Conservation (phyloP, 2,113 vertebrate genomes). For the Hippocampus zosterae region DNA sequence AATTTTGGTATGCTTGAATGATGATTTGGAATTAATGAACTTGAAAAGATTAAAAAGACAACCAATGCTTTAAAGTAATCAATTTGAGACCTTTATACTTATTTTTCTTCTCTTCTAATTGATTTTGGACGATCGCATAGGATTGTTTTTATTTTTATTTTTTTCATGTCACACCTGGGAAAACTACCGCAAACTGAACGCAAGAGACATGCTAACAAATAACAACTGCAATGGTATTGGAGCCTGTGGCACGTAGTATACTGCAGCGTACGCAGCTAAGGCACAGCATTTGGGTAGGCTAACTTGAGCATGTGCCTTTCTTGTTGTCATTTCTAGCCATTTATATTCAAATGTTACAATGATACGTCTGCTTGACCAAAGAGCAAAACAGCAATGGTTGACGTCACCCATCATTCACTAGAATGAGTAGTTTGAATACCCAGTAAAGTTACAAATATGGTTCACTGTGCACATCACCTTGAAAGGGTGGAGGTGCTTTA, state of each 20-base stretch:
- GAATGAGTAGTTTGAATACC: background rate
- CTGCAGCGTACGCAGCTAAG: background rate
- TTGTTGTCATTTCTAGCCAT: background rate
- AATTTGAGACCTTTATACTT: too few relatives aligned
- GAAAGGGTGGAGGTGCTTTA: conserved; percentile 88
- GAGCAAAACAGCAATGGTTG: background rate
- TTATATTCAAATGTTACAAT: background rate
- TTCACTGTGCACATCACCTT: conserved; percentile 64
- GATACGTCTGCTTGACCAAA: background rate
- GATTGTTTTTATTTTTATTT: too few relatives aligned
- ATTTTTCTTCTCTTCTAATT: too few relatives aligned
- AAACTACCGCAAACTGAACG: background rate
- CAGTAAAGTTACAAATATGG: background rate
- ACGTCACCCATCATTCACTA: background rate
- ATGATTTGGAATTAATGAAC: too few relatives aligned
- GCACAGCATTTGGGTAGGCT: background rate
- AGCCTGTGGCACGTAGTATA: background rate
- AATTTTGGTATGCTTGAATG: too few relatives aligned
- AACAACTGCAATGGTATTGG: background rate
- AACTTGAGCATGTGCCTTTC: background rate
- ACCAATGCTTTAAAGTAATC: too few relatives aligned
- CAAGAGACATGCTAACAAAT: background rate
- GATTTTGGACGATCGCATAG: too few relatives aligned
- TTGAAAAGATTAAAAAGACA: too few relatives aligned
- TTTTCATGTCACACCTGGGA: too few relatives aligned